phyloP scores from a whole-genome alignment of 2,113 vertebrate genomes.

The Hirundichthys speculiger region DNA sequence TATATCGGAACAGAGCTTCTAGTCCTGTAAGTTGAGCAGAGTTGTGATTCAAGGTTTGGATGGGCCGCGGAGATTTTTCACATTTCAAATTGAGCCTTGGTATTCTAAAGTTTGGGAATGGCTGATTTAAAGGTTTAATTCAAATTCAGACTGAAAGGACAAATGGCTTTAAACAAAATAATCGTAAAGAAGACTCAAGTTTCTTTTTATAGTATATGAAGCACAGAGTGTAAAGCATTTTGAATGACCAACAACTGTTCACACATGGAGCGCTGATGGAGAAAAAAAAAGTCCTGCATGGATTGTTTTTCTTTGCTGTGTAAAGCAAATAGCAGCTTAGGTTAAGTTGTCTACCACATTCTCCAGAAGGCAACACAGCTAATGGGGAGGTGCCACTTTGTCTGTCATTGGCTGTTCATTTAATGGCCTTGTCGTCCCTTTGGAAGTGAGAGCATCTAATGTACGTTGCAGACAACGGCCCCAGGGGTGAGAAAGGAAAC shows the following conservation, averaged over 20 bases:
- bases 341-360: slow-evolving; percentile 52
- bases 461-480: slow-evolving; percentile 74
- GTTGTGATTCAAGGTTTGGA: no score
- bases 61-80: no score
- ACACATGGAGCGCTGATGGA: neutral
- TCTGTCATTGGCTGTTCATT: slow-evolving; percentile 75
- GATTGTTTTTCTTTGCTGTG: slow-evolving; percentile 33
- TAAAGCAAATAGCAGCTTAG: slow-evolving; percentile 48
- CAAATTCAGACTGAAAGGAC: no score
- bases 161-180: no score
- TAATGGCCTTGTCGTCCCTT: slow-evolving; percentile 66
- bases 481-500: slow-evolving; percentile 68
- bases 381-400: slow-evolving; percentile 75
- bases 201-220: no score
- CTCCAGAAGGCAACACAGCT: slow-evolving; percentile 44
- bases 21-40: no score
- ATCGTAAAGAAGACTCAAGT: no score
- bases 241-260: neutral
- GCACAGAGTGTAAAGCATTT: no score
- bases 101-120: no score
- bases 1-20: no score
- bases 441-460: slow-evolving; percentile 74
- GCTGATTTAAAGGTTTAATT: no score
- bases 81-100: no score
- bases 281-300: slow-evolving; percentile 4